A percentile compares a stretch with the other conserved stretches of the same genome.
These are phyloP conservation scores for Odontesthes bonariensis DNA, from an alignment of 2,113 vertebrate species.

Conservation along the genomic window DNA sequence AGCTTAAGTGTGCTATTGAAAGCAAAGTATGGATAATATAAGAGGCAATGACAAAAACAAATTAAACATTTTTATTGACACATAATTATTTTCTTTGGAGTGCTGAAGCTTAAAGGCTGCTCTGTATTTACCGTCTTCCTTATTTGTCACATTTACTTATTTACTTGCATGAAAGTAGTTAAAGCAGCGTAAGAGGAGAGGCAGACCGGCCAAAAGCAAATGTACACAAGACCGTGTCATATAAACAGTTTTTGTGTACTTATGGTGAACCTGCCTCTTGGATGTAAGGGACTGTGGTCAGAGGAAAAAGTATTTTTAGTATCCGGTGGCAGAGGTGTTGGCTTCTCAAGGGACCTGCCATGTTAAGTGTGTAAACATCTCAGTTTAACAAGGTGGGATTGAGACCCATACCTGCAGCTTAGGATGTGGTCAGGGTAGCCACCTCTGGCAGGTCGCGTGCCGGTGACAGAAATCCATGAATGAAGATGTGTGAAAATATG, in stretches of 20 bases:
- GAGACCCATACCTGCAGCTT: slow-evolving; percentile 63
- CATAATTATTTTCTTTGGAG: not conserved
- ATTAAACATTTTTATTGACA: slow-evolving; percentile 3
- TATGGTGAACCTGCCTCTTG: slow-evolving; percentile 33
- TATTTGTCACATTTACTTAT: slow-evolving; percentile 1
- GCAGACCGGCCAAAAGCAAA: slow-evolving; percentile 17
- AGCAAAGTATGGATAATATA: not conserved
- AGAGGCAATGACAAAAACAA: not conserved
- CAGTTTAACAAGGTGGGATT: slow-evolving; percentile 71
- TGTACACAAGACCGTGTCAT: slow-evolving; percentile 56
- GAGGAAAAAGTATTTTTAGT: slow-evolving; percentile 60
- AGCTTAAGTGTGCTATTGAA: not conserved
- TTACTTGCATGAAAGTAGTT: slow-evolving; percentile 12
- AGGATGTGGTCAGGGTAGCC: slow-evolving; percentile 63
- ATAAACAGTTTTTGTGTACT: slow-evolving; percentile 60
- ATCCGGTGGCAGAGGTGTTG: slow-evolving; percentile 54
- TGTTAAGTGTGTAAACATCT: slow-evolving; percentile 76
- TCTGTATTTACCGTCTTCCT: slow-evolving; percentile 7
- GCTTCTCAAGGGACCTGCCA: slow-evolving; percentile 45
- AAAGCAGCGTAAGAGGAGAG: not conserved
- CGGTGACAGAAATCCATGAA: slow-evolving; percentile 47
- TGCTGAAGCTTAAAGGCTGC: slow-evolving; percentile 8
- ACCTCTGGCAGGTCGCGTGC: slow-evolving; percentile 44
- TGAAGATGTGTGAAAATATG: slow-evolving; percentile 51
- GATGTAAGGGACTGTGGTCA: slow-evolving; percentile 58